These are phyloP conservation scores for Alca torda DNA, from an alignment of 2,797 vertebrate genomes.

Conservation along the genomic window DNA sequence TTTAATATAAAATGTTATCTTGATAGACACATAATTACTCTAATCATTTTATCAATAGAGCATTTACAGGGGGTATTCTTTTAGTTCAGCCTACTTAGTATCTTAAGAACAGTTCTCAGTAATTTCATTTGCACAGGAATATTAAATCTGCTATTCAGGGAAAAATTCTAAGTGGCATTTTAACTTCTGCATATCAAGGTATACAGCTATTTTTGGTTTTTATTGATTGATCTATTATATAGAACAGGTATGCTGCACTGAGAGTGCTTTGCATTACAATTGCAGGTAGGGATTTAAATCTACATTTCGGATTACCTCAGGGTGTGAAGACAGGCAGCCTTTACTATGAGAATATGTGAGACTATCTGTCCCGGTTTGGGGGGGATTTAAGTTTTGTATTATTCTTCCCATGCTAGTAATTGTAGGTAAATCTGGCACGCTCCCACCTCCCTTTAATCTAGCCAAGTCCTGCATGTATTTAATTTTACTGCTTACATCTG, in stretches of 20 bases:
- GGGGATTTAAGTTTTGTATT: neutral
- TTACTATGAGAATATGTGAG: neutral
- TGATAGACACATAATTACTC: constrained; percentile 16
- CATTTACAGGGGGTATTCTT: constrained; percentile 7
- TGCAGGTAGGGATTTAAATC: neutral
- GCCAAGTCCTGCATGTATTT: neutral
- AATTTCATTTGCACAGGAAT: constrained; percentile 17
- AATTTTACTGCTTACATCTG: neutral
- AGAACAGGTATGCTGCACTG: neutral
- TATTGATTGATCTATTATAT: neutral
- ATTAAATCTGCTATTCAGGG: neutral
- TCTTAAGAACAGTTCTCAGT: neutral
- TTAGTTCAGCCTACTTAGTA: constrained; percentile 18
- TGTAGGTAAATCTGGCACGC: neutral
- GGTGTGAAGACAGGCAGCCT: neutral
- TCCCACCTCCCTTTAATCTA: neutral
- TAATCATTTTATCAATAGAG: constrained; percentile 11
- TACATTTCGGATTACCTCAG: neutral
- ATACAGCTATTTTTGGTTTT: neutral
- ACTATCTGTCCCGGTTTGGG: neutral
- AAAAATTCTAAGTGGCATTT: constrained; percentile 2
- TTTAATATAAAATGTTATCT: constrained; percentile 9
- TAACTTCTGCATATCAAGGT: neutral
- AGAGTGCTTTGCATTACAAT: neutral
- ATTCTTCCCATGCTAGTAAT: neutral